Conservation (phyloP, 2,113 vertebrate genomes). For the Oceanites oceanicus region DNA sequence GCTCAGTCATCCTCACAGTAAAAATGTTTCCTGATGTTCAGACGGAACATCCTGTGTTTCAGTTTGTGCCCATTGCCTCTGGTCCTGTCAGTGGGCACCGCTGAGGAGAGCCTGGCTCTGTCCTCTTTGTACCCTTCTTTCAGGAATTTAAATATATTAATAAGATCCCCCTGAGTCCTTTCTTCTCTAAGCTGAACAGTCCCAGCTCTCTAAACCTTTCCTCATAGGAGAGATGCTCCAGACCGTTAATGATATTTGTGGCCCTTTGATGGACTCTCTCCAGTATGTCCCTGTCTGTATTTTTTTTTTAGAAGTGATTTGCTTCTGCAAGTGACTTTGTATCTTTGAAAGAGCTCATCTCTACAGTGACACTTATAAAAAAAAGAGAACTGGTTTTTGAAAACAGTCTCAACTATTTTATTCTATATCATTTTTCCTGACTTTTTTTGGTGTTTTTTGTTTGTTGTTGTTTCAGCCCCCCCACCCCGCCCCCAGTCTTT, state of each 20-base stretch:
- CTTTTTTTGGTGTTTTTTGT: background rate
- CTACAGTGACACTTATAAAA: background rate
- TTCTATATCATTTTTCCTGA: background rate
- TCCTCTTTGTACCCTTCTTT: background rate
- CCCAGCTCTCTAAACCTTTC: background rate
- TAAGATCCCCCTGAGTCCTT: fast-evolving
- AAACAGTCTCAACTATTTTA: background rate
- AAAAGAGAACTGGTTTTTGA: background rate
- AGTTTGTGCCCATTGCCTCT: background rate
- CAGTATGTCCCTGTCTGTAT: too few relatives aligned
- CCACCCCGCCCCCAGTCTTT: fast-evolving
- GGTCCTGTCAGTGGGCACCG: background rate
- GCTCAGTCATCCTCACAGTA: background rate
- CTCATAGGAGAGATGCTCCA: background rate
- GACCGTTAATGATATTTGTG: background rate
- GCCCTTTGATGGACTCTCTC: background rate
- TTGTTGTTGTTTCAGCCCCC: fast-evolving
- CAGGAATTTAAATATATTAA: background rate
- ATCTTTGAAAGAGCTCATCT: background rate
- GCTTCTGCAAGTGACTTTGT: background rate
- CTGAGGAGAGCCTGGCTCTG: background rate
- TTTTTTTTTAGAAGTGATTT: background rate
- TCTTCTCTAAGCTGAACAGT: background rate
- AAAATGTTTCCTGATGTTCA: background rate
- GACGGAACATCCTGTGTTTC: too few relatives aligned